Percentiles rank a stretch among this genome's conserved stretches.
Conservation (phyloP, 2,113 vertebrate genomes). For the Manacus vitellinus region DNA sequence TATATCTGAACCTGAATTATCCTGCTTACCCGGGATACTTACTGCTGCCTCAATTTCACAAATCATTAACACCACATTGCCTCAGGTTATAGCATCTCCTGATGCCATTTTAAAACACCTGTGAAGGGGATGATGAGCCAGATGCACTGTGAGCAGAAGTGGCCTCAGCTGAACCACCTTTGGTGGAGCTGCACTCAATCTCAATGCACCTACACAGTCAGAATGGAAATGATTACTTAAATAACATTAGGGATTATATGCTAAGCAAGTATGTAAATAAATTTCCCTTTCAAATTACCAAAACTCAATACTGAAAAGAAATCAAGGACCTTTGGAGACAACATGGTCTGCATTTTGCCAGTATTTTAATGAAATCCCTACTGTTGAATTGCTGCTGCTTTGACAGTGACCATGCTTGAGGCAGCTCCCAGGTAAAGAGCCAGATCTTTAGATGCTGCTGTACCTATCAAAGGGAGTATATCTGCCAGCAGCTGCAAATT, state of each 20-base stretch:
- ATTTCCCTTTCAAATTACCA: not conserved
- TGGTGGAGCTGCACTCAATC: not conserved
- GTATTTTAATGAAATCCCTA: not conserved
- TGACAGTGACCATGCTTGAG: not conserved
- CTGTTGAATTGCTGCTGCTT: not conserved
- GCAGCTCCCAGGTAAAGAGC: not conserved
- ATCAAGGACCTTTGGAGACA: not conserved
- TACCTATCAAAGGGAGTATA: not conserved
- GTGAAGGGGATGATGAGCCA: not conserved
- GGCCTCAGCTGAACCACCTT: not conserved
- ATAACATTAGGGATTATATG: not conserved
- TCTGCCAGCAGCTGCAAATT: not conserved
- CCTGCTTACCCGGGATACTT: not conserved
- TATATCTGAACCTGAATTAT: not conserved
- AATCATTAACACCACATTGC: not conserved
- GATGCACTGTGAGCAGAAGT: not conserved
- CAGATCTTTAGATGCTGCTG: not conserved
- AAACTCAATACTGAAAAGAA: constrained; percentile 24
- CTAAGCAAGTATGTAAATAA: not conserved
- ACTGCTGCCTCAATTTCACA: not conserved
- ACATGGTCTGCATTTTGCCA: not conserved
- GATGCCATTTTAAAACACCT: not conserved
- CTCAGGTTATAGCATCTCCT: not conserved
- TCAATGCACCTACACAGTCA: not conserved
- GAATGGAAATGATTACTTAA: not conserved